Percentiles rank a stretch among this genome's conserved stretches.
Conservation (phyloP, 2,888 invertebrate genomes). For the Cynaeus angustus region DNA sequence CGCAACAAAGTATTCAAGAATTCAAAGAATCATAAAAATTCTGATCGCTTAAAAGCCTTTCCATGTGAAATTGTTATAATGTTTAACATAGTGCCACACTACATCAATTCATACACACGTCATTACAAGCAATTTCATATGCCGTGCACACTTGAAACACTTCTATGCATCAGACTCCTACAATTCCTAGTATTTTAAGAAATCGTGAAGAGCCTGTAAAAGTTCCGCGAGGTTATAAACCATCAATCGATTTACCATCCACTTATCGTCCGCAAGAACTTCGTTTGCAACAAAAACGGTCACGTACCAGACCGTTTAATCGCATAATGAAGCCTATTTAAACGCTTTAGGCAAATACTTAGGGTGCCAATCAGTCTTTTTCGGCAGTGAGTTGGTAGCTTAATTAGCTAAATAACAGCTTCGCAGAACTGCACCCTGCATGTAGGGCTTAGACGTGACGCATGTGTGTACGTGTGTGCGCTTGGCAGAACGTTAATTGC, state of each 20-base stretch:
- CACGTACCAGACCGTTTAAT: slow-evolving; percentile 18
- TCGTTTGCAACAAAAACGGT: slow-evolving; percentile 7
- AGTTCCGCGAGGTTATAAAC: slow-evolving; percentile 24
- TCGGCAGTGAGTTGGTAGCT: slow-evolving; percentile 22
- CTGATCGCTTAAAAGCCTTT: slow-evolving; percentile 27
- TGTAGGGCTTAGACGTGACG: slow-evolving; percentile 40
- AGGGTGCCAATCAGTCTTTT: slow-evolving; percentile 23
- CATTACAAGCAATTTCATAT: slow-evolving; percentile 36
- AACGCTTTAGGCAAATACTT: slow-evolving; percentile 10
- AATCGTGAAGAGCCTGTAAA: slow-evolving; percentile 38
- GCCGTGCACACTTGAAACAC: slow-evolving; percentile 33
- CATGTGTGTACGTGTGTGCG: slow-evolving; percentile 58
- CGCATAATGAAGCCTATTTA: slow-evolving; percentile 30
- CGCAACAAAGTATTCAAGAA: slow-evolving; percentile 14
- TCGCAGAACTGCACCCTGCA: slow-evolving; percentile 44
- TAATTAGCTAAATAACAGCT: slow-evolving; percentile 49
- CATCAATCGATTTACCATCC: slow-evolving; percentile 18
- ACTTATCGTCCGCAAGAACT: not conserved
- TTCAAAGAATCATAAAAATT: slow-evolving; percentile 27
- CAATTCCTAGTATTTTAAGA: slow-evolving; percentile 15
- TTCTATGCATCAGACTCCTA: slow-evolving; percentile 10
- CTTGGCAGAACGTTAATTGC: slow-evolving; percentile 63
- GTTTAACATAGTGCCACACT: slow-evolving; percentile 21
- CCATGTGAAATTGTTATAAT: slow-evolving; percentile 37
- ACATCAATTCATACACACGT: slow-evolving; percentile 22